Evolutionary conservation across 2,888 invertebrate genomes (phyloP).

Genomic region (Conchocele bisecta): DNA sequence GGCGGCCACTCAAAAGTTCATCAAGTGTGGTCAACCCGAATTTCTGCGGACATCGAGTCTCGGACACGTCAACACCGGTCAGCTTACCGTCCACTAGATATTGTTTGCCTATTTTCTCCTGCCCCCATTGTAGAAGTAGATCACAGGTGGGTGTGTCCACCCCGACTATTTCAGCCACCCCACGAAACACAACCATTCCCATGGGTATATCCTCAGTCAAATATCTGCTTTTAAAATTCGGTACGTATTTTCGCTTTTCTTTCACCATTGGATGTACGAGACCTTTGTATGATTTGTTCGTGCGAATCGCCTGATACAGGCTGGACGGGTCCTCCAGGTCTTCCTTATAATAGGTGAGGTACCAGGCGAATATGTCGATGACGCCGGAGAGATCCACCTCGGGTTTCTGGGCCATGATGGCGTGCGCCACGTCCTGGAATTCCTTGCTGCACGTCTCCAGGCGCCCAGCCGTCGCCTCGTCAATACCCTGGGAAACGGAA

Average conservation of each 20-base stretch:
- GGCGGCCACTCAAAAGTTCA: conserved; percentile 56
- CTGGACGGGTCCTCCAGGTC: conserved; percentile 63
- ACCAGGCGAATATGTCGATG: conserved; percentile 65
- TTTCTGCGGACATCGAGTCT: conserved; percentile 69
- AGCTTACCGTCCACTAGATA: conserved; percentile 69
- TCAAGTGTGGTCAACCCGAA: conserved; percentile 66
- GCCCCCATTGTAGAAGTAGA: conserved; percentile 70
- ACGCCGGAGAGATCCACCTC: conserved; percentile 60
- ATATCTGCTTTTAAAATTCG: conserved; percentile 62
- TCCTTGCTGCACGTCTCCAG: conserved; percentile 60
- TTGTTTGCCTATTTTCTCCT: conserved; percentile 69
- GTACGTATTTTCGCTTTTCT: conserved; percentile 43
- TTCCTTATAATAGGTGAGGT: conserved; percentile 61
- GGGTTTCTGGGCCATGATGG: conserved; percentile 51
- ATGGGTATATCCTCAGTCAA: conserved; percentile 71
- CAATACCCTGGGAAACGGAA: no score
- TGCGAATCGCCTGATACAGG: conserved; percentile 62
- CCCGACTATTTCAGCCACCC: conserved; percentile 65
- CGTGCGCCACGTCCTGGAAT: conserved; percentile 51
- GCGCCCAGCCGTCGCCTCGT: conserved; percentile 53
- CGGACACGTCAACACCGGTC: conserved; percentile 66
- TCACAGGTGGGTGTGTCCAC: conserved; percentile 65
- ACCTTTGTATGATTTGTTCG: conserved; percentile 67
- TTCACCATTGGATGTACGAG: conserved; percentile 63
- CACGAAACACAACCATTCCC: conserved; percentile 70